phyloP scores from a whole-genome alignment of 2,888 invertebrate genomes.

The Drosophila kuntzei region DNA sequence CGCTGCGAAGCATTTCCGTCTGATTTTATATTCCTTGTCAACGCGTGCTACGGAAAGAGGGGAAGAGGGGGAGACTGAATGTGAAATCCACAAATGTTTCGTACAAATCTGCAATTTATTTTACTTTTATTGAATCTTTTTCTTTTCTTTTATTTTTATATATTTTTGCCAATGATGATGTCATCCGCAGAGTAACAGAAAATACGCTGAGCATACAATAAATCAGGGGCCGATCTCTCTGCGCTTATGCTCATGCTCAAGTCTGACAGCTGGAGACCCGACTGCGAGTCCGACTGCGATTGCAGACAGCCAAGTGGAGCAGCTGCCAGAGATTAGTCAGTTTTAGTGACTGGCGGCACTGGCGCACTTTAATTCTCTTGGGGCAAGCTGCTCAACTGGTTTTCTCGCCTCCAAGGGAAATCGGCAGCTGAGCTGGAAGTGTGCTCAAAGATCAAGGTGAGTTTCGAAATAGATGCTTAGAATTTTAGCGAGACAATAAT shows the following conservation, averaged over 20 bases:
- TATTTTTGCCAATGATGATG: slow-evolving; percentile 62
- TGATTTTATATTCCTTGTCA: slow-evolving; percentile 31
- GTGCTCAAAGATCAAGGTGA: slow-evolving; percentile 71
- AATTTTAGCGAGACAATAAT: slow-evolving; percentile 11
- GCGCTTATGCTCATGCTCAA: slow-evolving; percentile 47
- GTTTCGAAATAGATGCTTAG: slow-evolving; percentile 23
- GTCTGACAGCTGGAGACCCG: slow-evolving; percentile 58
- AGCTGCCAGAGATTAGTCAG: slow-evolving; percentile 80
- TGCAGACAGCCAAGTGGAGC: slow-evolving; percentile 52
- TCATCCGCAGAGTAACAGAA: slow-evolving; percentile 60
- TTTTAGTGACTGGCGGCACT: slow-evolving; percentile 48
- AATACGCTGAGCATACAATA: slow-evolving; percentile 48
- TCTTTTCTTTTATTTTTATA: slow-evolving; percentile 2
- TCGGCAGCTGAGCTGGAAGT: slow-evolving; percentile 17
- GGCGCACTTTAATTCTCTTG: slow-evolving; percentile 61
- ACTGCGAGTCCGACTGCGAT: slow-evolving; percentile 17
- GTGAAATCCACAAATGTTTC: slow-evolving; percentile 46
- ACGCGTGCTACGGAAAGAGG: slow-evolving; percentile 14
- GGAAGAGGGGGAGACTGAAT: slow-evolving; percentile 31
- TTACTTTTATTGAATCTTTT: slow-evolving; percentile 46
- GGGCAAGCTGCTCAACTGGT: slow-evolving; percentile 67
- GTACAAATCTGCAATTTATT: slow-evolving; percentile 43
- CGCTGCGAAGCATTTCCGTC: slow-evolving; percentile 25
- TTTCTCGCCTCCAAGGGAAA: slow-evolving; percentile 35
- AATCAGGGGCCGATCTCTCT: slow-evolving; percentile 64